Evolutionary conservation across 2,888 invertebrate genomes (phyloP).

Genomic region (Calephelis perditalis): DNA sequence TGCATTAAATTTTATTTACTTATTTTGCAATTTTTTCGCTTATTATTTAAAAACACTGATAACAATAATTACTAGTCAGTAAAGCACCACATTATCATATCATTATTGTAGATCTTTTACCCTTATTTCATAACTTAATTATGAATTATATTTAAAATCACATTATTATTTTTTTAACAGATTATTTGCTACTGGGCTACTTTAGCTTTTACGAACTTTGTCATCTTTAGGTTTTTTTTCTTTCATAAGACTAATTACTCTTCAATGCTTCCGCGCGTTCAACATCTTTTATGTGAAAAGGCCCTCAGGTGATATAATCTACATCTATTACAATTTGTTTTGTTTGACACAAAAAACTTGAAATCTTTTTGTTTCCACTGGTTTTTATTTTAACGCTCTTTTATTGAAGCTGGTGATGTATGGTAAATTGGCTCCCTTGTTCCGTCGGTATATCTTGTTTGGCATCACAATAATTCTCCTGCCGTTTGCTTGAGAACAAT

Average conservation of each 20-base stretch:
- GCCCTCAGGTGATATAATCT: constrained; percentile 69
- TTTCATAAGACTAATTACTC: not conserved
- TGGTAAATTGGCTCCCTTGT: constrained; percentile 74
- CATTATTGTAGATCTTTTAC: too few species aligned
- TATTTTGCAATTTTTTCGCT: too few species aligned
- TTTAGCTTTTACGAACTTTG: too few species aligned
- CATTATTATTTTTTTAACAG: too few species aligned
- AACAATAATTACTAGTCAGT: too few species aligned
- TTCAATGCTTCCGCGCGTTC: not conserved
- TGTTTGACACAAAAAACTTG: constrained; percentile 63
- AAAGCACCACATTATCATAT: too few species aligned
- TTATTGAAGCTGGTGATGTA: constrained; percentile 58
- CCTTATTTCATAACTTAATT: too few species aligned
- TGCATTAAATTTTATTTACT: too few species aligned
- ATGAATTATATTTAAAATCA: too few species aligned
- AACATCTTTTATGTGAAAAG: not conserved
- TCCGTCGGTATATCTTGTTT: constrained; percentile 70
- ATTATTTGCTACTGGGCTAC: too few species aligned
- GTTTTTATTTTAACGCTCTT: constrained; percentile 67
- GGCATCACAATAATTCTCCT: constrained; percentile 71
- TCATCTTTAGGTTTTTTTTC: too few species aligned
- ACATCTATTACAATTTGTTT: constrained; percentile 76
- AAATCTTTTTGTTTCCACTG: constrained; percentile 61
- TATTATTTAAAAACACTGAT: too few species aligned
- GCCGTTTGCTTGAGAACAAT: constrained; percentile 59